Percentiles rank a stretch among this genome's conserved stretches.
Conservation (phyloP, 2,888 invertebrate genomes). For the Mimumesa dahlbomi region DNA sequence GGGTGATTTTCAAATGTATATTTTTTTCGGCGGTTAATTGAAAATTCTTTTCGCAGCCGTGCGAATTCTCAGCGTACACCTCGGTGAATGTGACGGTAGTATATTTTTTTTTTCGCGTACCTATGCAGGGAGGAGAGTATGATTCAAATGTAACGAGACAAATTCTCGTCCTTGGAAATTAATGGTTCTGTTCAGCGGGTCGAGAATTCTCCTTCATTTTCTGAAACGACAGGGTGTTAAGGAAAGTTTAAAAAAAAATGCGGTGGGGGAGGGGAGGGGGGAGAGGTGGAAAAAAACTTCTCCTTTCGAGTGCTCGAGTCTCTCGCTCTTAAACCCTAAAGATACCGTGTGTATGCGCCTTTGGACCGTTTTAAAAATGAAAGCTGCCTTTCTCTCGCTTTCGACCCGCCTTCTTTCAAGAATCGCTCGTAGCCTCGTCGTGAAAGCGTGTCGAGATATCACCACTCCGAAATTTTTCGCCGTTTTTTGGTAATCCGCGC, state of each 20-base stretch:
- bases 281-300: too few species aligned
- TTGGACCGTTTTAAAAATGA: slow-evolving; percentile 51
- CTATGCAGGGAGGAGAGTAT: neutral
- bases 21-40: too few species aligned
- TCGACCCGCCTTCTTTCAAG: slow-evolving; percentile 42
- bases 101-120: too few species aligned
- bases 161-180: slow-evolving; percentile 28
- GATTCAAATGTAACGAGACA: neutral
- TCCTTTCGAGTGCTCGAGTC: slow-evolving; percentile 32
- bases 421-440: slow-evolving; percentile 45
- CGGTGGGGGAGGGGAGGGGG: too few species aligned
- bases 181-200: slow-evolving; percentile 12
- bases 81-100: too few species aligned
- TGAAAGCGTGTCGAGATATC: neutral
- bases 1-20: too few species aligned
- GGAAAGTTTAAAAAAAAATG: slow-evolving; percentile 36
- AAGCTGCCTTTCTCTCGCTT: slow-evolving; percentile 31
- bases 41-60: too few species aligned
- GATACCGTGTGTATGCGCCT: slow-evolving; percentile 37
- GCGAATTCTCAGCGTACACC: neutral
- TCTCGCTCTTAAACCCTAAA: slow-evolving; percentile 37
- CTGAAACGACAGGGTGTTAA: slow-evolving; percentile 28
- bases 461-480: too few species aligned
- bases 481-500: too few species aligned
- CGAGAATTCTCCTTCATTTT: slow-evolving; percentile 19